phyloP scores from a whole-genome alignment of 2,113 vertebrate species.

The Cyanocitta stelleri region DNA sequence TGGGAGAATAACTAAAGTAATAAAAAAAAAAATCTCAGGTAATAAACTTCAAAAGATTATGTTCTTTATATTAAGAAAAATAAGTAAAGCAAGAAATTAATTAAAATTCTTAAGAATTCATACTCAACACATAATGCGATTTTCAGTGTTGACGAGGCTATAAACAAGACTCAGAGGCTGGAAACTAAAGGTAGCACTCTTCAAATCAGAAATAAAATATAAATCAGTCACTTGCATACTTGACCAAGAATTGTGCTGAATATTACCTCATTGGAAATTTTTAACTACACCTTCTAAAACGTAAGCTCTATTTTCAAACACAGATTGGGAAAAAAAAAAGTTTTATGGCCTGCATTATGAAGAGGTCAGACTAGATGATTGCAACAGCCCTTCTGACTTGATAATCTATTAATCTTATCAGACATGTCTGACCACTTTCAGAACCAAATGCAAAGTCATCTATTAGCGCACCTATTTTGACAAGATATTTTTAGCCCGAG shows the following conservation, averaged over 20 bases:
- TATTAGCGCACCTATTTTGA: neutral
- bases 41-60: neutral
- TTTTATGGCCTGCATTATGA: neutral
- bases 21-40: too few relatives aligned
- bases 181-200: neutral
- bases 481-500: neutral
- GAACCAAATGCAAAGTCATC: neutral
- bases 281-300: neutral
- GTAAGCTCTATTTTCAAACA: neutral
- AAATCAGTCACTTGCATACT: neutral
- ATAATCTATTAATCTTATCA: conserved; percentile 33
- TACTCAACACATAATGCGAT: neutral
- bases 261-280: neutral
- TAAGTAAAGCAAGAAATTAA: neutral
- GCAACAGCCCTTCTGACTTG: neutral
- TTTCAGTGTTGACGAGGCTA: neutral
- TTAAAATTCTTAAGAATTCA: neutral
- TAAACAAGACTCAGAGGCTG: neutral
- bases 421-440: neutral
- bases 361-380: neutral
- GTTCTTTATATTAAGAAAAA: neutral
- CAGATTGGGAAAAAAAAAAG: fast-evolving
- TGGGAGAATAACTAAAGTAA: neutral
- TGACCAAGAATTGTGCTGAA: neutral
- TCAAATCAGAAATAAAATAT: neutral